Evolutionary conservation across 30 jellyfish, hydroid and myxozoan genomes (phyloP).

Genomic region (Turritopsis rubra): DNA sequence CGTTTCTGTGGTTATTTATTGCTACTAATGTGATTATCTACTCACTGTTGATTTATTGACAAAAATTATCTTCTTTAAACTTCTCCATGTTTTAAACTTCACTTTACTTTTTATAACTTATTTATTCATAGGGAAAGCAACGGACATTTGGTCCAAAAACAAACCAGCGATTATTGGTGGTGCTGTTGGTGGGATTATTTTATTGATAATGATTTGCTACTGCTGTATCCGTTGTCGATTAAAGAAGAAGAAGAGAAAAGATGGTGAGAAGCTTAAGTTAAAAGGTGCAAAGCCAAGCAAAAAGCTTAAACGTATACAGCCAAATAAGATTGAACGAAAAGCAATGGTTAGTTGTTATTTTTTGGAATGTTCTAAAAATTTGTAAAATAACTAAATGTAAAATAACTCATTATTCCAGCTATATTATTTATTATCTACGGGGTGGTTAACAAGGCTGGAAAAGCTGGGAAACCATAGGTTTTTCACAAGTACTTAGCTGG

Average conservation of each 20-base stretch:
- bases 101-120: not conserved
- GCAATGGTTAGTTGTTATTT: conserved; percentile 62
- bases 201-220: conserved; percentile 53
- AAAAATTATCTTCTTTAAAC: not conserved
- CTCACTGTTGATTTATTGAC: not conserved
- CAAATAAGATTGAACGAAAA: conserved; percentile 62
- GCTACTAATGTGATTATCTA: not conserved
- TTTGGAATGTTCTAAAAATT: not conserved
- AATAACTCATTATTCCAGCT: too few species aligned
- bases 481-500: too few species aligned
- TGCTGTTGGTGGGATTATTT: conserved; percentile 41
- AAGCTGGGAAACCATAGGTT: too few species aligned
- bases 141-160: conserved; percentile 66
- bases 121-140: conserved; percentile 37
- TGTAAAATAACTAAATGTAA: not conserved
- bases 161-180: conserved; percentile 62
- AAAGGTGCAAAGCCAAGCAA: conserved; percentile 69
- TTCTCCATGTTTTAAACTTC: not conserved
- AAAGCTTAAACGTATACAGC: conserved; percentile 74
- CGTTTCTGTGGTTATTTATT: not conserved
- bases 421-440: too few species aligned
- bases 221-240: conserved; percentile 52
- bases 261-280: conserved; percentile 51
- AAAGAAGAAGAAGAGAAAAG: conserved; percentile 76
- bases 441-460: too few species aligned